A percentile compares a stretch with the other conserved stretches of the same genome.
Conservation (phyloP, 2,113 vertebrate species). For the Ascaphus truei region DNA sequence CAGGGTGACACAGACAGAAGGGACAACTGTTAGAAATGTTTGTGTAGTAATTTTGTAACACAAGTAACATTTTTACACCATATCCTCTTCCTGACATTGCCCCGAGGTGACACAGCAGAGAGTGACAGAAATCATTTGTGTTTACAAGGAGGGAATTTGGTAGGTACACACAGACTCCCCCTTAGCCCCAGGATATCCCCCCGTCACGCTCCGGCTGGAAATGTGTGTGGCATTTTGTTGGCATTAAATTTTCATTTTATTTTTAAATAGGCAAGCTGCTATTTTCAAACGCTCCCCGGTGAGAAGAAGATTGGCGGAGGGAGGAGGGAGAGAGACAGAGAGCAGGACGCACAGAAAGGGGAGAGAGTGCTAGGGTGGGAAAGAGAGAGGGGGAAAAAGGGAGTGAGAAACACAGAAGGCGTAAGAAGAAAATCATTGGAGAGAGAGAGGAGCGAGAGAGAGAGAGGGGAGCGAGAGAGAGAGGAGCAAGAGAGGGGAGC, state of each 20-base stretch:
- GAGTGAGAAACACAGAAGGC: neutral
- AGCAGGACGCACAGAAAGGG: constrained; percentile 12
- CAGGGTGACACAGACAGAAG: neutral
- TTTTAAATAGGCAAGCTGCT: constrained; percentile 45
- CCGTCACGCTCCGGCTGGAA: constrained; percentile 16
- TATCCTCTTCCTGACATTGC: constrained; percentile 27
- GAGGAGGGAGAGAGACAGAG: constrained; percentile 28
- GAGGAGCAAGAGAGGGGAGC: neutral
- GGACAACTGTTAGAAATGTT: neutral
- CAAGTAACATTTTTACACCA: constrained; percentile 2
- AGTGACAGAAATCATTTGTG: constrained; percentile 35
- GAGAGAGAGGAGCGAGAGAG: neutral
- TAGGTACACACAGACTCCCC: constrained; percentile 22
- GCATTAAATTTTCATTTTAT: constrained; percentile 72
- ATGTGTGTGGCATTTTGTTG: constrained; percentile 55
- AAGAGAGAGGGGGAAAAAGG: neutral
- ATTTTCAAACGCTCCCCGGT: constrained; percentile 42
- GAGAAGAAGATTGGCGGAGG: constrained; percentile 39
- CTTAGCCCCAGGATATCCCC: neutral
- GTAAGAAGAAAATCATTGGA: neutral
- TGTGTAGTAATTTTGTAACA: constrained; percentile 5
- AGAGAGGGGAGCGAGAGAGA: neutral
- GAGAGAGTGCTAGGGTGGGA: too few species aligned
- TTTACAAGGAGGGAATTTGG: constrained; percentile 27
- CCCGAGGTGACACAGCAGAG: constrained; percentile 12